Evolutionary conservation across 1,140 invertebrate species (phyloP).

Genomic region (Pseudoatta argentina): DNA sequence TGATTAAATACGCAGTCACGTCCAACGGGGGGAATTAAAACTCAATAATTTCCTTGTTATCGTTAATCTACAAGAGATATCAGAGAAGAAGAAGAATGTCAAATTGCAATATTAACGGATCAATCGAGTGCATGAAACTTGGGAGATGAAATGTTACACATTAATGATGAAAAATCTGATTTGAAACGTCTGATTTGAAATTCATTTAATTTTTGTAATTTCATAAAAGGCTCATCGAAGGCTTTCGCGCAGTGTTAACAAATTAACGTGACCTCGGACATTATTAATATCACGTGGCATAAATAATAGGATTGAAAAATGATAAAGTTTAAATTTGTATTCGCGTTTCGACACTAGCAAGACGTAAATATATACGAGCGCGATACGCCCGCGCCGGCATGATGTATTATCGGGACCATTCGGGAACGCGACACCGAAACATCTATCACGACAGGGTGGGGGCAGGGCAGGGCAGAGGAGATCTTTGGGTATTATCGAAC

Average conservation of each 20-base stretch:
- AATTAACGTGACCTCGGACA: not conserved
- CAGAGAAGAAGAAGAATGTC: not conserved
- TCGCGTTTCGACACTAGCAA: conserved; percentile 20
- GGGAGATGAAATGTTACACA: not conserved
- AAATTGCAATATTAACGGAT: not conserved
- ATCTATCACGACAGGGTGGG: conserved; percentile 39
- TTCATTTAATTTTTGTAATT: not conserved
- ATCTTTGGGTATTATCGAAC: conserved; percentile 59
- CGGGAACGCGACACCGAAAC: conserved; percentile 42
- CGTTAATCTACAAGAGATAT: conserved; percentile 6
- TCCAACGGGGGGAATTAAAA: conserved; percentile 15
- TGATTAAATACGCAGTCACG: conserved; percentile 37
- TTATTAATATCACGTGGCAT: not conserved
- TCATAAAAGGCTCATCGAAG: not conserved
- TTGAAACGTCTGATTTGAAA: not conserved
- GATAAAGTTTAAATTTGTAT: conserved; percentile 52
- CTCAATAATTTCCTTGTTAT: conserved; percentile 47
- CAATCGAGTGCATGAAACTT: not conserved
- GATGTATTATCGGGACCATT: conserved; percentile 37
- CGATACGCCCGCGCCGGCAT: conserved; percentile 29
- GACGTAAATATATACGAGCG: conserved; percentile 33
- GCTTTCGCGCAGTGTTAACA: not conserved
- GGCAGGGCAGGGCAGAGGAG: conserved; percentile 2
- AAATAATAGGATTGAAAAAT: conserved; percentile 41
- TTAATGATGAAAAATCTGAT: conserved; percentile 12